phyloP scores from a whole-genome alignment of 2,888 invertebrate species.

The Tiliacea citrago region DNA sequence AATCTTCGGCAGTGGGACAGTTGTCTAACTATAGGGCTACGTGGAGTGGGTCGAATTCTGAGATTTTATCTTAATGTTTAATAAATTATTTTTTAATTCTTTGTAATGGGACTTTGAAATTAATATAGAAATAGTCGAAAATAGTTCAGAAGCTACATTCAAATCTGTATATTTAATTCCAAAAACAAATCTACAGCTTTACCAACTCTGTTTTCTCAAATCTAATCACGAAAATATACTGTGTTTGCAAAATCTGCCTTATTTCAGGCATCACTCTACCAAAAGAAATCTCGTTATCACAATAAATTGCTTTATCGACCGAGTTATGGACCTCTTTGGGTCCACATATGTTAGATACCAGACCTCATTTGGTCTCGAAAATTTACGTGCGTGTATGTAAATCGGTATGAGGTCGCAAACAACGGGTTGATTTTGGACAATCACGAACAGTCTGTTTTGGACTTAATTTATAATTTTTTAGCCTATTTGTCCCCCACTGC shows the following conservation, averaged over 20 bases:
- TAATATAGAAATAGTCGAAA: not conserved
- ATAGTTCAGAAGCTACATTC: not conserved
- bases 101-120: not conserved
- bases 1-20: not conserved
- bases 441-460: constrained; percentile 10
- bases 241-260: constrained; percentile 17
- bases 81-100: not conserved
- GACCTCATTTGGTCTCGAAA: constrained; percentile 38
- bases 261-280: constrained; percentile 41
- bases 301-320: constrained; percentile 59
- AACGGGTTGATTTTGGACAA: constrained; percentile 59
- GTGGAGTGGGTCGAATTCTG: not conserved
- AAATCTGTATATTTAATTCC: not conserved
- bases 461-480: not conserved
- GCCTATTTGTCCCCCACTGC: not conserved
- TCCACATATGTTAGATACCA: constrained; percentile 51
- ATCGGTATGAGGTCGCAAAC: constrained; percentile 56
- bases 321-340: constrained; percentile 46
- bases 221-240: constrained; percentile 20
- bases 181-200: not conserved
- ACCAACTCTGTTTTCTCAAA: not conserved
- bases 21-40: not conserved
- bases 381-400: constrained; percentile 67
- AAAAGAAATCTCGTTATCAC: constrained; percentile 52
- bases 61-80: not conserved